Conservation (phyloP, 2,113 vertebrate species). For the Spizaetus ornatus region DNA sequence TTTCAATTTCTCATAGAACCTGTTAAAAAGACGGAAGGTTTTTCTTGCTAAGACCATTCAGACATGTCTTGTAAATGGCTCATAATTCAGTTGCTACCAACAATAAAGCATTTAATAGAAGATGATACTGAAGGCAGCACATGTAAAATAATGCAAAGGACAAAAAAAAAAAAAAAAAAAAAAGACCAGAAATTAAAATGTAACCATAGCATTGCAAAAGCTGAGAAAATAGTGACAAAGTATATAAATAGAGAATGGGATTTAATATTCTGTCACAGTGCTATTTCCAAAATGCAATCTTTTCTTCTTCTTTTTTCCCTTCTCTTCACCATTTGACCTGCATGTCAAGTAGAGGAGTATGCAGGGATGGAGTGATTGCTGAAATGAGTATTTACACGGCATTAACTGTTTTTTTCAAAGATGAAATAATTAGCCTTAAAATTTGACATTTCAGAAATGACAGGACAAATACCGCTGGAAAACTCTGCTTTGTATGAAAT, state of each 20-base stretch:
- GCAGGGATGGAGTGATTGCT: background rate
- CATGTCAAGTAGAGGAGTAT: background rate
- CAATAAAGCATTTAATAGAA: background rate
- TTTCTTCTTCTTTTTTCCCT: background rate
- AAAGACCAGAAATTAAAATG: background rate
- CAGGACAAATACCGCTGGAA: background rate
- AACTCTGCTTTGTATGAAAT: background rate
- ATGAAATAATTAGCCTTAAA: background rate
- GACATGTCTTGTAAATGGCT: background rate
- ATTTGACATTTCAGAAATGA: background rate
- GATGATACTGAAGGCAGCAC: background rate
- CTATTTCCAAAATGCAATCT: background rate
- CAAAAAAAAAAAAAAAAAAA: background rate
- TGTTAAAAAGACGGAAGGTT: background rate
- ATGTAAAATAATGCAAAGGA: background rate
- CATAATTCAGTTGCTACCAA: background rate
- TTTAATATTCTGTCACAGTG: background rate
- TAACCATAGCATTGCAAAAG: background rate
- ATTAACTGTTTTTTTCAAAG: background rate
- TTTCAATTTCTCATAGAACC: background rate
- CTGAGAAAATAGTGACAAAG: background rate
- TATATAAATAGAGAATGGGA: background rate
- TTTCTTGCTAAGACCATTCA: background rate
- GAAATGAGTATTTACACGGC: background rate
- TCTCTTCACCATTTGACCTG: background rate